Conservation (phyloP, 2,888 invertebrate species). For the Clitarchus hookeri region DNA sequence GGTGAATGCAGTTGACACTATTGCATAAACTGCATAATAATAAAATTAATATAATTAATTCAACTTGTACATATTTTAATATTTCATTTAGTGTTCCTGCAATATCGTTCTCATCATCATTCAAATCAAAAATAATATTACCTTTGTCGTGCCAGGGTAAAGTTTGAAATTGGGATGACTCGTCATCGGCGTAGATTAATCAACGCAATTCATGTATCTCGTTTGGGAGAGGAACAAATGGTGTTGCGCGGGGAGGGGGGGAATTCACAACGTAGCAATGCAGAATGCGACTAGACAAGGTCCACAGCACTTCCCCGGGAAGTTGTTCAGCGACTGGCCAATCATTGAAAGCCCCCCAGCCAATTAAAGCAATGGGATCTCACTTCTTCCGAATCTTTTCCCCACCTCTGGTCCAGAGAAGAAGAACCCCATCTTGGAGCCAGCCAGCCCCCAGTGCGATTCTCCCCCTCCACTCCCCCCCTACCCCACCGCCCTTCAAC, state of each 20-base stretch:
- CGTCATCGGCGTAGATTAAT: no score
- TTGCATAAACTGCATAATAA: no score
- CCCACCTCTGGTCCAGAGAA: constrained; percentile 26
- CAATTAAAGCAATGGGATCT: constrained; percentile 33
- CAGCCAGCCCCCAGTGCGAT: not conserved
- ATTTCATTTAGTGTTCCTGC: no score
- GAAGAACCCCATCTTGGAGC: constrained; percentile 4
- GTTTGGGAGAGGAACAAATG: no score
- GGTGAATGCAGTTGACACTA: no score
- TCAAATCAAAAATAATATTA: no score
- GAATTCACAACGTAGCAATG: not conserved
- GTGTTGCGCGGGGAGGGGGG: not conserved
- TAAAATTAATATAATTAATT: no score
- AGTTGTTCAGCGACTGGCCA: not conserved
- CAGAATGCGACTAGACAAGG: not conserved
- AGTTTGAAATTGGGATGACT: no score
- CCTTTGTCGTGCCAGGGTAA: no score
- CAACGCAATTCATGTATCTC: no score
- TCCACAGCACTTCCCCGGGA: not conserved
- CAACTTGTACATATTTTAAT: no score
- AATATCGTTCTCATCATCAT: no score
- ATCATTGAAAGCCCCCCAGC: constrained; percentile 20
- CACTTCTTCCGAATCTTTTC: constrained; percentile 23
- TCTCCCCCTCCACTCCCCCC: constrained; percentile 11
- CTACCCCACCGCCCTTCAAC: constrained; percentile 20